Percentiles rank a stretch among this genome's conserved stretches.
These are phyloP conservation scores for Tricholaema leucomelas DNA, from an alignment of 2,113 vertebrate species.

Conservation along the genomic window DNA sequence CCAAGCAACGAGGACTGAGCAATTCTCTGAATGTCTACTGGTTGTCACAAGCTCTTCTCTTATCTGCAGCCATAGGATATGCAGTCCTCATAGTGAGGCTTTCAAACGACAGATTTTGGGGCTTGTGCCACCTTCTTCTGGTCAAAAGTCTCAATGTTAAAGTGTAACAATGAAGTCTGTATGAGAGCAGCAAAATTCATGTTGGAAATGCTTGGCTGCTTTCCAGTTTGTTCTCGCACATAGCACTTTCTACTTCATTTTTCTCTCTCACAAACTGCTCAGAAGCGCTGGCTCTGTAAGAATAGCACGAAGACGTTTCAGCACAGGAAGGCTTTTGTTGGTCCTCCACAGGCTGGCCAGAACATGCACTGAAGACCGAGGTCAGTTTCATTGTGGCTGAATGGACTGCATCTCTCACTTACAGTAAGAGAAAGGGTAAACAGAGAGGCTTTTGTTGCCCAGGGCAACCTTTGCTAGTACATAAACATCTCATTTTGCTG, in stretches of 20 bases:
- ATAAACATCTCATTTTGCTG: neutral
- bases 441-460: neutral
- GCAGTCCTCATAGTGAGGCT: neutral
- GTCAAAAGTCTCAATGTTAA: conserved; percentile 34
- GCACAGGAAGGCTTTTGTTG: conserved; percentile 41
- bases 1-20: neutral
- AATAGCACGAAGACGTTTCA: fast-evolving
- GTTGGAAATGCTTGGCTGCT: conserved; percentile 2
- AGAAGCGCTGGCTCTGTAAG: neutral
- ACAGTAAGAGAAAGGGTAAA: neutral
- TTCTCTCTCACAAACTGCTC: neutral
- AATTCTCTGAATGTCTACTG: neutral
- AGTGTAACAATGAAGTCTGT: neutral
- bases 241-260: neutral
- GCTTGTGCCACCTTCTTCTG: neutral
- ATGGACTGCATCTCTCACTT: neutral
- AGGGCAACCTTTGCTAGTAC: neutral
- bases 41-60: neutral
- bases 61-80: neutral
- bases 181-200: neutral
- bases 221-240: conserved; percentile 24
- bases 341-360: neutral
- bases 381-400: neutral
- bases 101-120: neutral
- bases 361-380: neutral